A percentile compares a stretch with the other conserved stretches of the same genome.
phyloP scores from a whole-genome alignment of 2,888 invertebrate genomes.

The Priocnemis perturbator region DNA sequence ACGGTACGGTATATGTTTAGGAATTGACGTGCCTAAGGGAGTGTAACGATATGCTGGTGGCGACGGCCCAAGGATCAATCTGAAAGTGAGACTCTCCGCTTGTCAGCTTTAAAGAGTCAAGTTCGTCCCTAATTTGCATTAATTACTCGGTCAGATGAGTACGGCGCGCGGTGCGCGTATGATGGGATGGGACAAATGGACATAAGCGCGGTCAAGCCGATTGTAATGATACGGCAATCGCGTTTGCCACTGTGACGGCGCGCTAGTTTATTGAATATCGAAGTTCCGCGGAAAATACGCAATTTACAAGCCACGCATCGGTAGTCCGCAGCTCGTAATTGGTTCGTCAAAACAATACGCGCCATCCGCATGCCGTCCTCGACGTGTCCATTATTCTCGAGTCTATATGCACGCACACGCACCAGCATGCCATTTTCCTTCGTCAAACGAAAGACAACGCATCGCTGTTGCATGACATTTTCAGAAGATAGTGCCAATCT shows the following conservation, averaged over 20 bases:
- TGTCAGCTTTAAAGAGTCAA: no score
- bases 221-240: constrained; percentile 27
- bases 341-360: constrained; percentile 32
- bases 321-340: constrained; percentile 24
- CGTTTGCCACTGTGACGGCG: constrained; percentile 16
- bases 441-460: no score
- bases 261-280: constrained; percentile 29
- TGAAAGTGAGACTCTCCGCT: no score
- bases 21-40: no score
- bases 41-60: no score
- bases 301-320: constrained; percentile 35
- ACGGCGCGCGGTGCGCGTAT: constrained; percentile 10
- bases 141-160: background rate
- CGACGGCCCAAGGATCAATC: no score
- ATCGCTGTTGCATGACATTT: no score
- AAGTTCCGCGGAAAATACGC: constrained; percentile 30
- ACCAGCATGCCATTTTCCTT: no score
- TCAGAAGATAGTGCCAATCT: no score
- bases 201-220: constrained; percentile 32
- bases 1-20: no score
- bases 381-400: background rate
- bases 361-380: constrained; percentile 14
- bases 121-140: background rate
- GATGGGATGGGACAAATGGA: background rate
- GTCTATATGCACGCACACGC: no score